Percentiles rank a stretch among this genome's conserved stretches.
These are phyloP conservation scores for Boleophthalmus pectinirostris DNA, from an alignment of 2,113 vertebrate genomes.

Conservation along the genomic window DNA sequence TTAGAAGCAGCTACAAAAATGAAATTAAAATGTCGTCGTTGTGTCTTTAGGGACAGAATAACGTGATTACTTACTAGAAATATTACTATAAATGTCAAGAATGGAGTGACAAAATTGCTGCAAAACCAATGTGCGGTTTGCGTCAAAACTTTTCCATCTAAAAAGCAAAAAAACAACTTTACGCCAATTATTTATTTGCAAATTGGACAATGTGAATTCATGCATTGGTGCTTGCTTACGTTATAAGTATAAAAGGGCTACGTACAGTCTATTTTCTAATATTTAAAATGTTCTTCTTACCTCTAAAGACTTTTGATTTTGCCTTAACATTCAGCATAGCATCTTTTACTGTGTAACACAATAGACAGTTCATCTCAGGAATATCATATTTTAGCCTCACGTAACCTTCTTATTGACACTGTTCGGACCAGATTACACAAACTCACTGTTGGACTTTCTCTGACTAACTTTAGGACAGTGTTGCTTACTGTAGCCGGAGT, in stretches of 20 bases:
- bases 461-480: slow-evolving; percentile 63
- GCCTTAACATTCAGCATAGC: neutral
- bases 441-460: neutral
- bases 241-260: neutral
- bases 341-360: neutral
- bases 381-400: neutral
- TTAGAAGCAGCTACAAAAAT: no score
- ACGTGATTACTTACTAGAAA: no score
- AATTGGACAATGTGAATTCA: no score
- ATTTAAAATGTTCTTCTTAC: neutral
- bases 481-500: slow-evolving; percentile 45
- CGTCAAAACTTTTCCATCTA: no score
- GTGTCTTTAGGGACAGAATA: no score
- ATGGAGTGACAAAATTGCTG: no score
- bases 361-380: slow-evolving; percentile 46
- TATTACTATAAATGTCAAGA: no score
- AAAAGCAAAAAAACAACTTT: no score
- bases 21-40: no score
- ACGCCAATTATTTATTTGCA: no score
- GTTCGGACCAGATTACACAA: neutral
- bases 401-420: neutral
- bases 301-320: neutral
- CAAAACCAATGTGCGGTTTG: no score
- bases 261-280: neutral
- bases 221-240: no score